Evolutionary conservation across 2,797 vertebrate species (phyloP).

Genomic region (Triplophysa bombifrons): DNA sequence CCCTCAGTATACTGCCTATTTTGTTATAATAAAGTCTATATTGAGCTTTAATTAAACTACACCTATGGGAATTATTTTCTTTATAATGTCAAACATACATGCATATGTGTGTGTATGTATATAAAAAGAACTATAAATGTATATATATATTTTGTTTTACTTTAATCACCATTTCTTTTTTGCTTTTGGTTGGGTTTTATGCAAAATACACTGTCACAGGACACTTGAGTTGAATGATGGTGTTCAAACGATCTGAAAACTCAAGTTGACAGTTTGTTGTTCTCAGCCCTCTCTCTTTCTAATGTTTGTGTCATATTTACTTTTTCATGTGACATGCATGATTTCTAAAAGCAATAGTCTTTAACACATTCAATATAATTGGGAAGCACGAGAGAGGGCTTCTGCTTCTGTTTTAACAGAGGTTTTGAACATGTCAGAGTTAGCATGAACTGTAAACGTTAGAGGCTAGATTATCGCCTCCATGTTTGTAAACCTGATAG

Average conservation of each 20-base stretch:
- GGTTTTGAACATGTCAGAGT: conserved; percentile 60
- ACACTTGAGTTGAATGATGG: conserved; percentile 31
- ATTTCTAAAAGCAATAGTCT: conserved; percentile 70
- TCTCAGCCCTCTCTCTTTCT: conserved; percentile 68
- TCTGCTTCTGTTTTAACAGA: conserved; percentile 60
- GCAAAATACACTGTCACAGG: conserved; percentile 25
- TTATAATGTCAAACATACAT: conserved; percentile 81
- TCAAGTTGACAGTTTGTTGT: conserved; percentile 68
- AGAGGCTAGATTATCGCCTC: conserved; percentile 45
- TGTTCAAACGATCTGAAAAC: conserved; percentile 33
- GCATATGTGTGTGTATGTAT: conserved; percentile 66
- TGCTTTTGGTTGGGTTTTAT: conserved; percentile 61
- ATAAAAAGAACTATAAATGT: conserved; percentile 72
- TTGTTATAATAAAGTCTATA: conserved; percentile 97
- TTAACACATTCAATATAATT: conserved; percentile 57
- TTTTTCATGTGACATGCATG: conserved; percentile 70
- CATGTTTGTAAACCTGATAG: conserved; percentile 60
- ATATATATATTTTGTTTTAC: conserved; percentile 81
- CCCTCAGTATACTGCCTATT: conserved; percentile 99
- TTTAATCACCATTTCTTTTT: conserved; percentile 77
- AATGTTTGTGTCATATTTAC: conserved; percentile 57
- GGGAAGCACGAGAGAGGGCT: conserved; percentile 44
- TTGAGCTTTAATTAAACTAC: conserved; percentile 90
- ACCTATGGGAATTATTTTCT: conserved; percentile 83
- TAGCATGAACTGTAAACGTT: conserved; percentile 53